phyloP scores from a whole-genome alignment of 2,888 invertebrate species.

The Pristionchus mayeri region DNA sequence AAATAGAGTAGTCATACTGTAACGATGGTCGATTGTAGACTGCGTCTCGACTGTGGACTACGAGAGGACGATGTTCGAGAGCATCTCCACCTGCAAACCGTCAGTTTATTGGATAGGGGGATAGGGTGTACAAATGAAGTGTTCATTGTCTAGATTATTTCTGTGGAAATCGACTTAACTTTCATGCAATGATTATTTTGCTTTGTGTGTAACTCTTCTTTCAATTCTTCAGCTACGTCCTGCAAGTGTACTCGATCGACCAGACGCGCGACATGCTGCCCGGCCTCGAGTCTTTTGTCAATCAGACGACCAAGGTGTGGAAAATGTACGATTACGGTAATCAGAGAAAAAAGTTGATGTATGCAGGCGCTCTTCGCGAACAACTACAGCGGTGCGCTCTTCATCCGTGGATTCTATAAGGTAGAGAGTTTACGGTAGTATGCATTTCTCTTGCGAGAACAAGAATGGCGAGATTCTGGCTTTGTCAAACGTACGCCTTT shows the following conservation, averaged over 20 bases:
- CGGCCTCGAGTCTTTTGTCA: conserved; percentile 69
- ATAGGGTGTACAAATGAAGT: too few species aligned
- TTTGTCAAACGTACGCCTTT: too few species aligned
- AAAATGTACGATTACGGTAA: neutral
- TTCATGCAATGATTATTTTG: neutral
- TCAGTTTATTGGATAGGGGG: too few species aligned
- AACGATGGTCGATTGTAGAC: conserved; percentile 4
- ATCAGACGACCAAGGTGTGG: conserved; percentile 55
- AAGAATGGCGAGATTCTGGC: neutral
- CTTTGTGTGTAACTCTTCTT: too few species aligned
- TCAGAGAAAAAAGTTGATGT: neutral
- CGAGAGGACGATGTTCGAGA: conserved; percentile 31
- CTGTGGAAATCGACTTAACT: too few species aligned
- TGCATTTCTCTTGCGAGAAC: neutral
- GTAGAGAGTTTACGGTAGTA: conserved; percentile 45
- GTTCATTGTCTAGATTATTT: too few species aligned
- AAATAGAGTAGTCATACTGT: too few species aligned
- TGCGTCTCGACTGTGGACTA: conserved; percentile 37
- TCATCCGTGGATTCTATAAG: conserved; percentile 69
- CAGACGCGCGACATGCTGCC: conserved; percentile 71
- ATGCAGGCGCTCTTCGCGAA: conserved; percentile 43
- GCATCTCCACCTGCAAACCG: conserved; percentile 23
- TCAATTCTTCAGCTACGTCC: conserved; percentile 52
- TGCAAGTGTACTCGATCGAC: conserved; percentile 66
- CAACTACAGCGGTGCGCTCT: conserved; percentile 43